Evolutionary conservation across 2,888 invertebrate genomes (phyloP), one percentile per base, ranked within the genome.

Genomic region (Scaptomyza polygonia): DNA sequence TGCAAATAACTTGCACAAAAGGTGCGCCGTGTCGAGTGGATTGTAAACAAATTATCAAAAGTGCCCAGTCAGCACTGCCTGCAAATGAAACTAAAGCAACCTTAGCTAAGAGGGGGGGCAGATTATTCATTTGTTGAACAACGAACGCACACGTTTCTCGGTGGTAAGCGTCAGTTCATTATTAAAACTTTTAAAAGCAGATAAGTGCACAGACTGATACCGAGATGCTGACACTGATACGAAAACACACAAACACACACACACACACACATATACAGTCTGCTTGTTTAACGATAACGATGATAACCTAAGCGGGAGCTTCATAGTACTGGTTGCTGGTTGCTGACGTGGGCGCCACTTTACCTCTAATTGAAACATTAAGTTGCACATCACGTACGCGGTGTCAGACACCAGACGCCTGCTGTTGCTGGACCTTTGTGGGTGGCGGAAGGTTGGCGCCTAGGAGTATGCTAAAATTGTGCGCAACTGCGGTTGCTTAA

Each of bases 341-440:
- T 44, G 58, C 44, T 70, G 59, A 57, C 69, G 62, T 67, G 58
- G 74, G 80, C 80, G 78, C 78, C 88, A 89, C 89, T 90, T 90
- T 82, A 89, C 90, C 90, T 90, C 90, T 90, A 90, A 90, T 90
- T 90, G 90, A 90, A 90, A 90, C 90, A 90, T 90, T 90, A 90
- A 90, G 89, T 90, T 90, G 88, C 90, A 90, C 79, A 85, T 90
- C 90, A 90, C 90, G 90, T 90, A 90, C 90, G 83, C 89, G 89
- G 88, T 88, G 89, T 90, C 89, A 90, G 89, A 90, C 89, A 82
- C 81, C 77, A 86, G 86, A 84, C 84, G 86, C 84, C 84, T 64
- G 65, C 47, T 30, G 9, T 9, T 36, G 36, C 67, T 53, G 70
- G 27, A 53, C 64, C 25, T 32, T 6, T 4, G 30, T 12, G 8